Conservation (phyloP, 2,797 vertebrate genomes). For the Apogon hyalosoma region DNA sequence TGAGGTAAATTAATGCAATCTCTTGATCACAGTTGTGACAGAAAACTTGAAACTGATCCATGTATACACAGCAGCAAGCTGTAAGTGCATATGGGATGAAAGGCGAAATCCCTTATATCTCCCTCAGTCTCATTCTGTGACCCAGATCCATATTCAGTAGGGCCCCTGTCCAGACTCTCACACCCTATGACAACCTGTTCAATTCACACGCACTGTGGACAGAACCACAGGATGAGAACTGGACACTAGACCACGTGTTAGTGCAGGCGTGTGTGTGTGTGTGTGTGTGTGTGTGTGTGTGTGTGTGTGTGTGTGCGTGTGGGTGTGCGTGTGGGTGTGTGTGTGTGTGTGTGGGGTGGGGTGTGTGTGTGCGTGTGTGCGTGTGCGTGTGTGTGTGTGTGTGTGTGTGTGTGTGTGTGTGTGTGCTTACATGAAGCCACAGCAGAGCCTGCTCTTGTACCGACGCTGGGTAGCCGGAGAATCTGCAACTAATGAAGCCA, state of each 20-base stretch:
- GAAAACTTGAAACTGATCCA: constrained; percentile 70
- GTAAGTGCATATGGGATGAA: constrained; percentile 71
- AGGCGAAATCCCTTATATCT: constrained; percentile 64
- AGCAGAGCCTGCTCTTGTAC: constrained; percentile 98
- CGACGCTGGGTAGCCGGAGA: constrained; percentile 96
- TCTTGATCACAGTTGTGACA: constrained; percentile 63
- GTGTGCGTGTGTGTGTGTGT: constrained; percentile 45
- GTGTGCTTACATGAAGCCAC: constrained; percentile 94
- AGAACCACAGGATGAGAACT: constrained; percentile 61
- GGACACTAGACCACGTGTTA: constrained; percentile 25
- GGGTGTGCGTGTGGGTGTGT: too few relatives aligned
- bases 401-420: constrained; percentile 30
- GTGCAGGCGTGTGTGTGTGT: constrained; percentile 33
- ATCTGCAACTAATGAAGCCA: constrained; percentile 98
- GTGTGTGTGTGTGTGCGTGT: constrained; percentile 62
- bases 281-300: constrained; percentile 40
- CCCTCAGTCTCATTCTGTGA: constrained; percentile 68
- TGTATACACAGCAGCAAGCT: constrained; percentile 62
- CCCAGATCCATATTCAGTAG: constrained; percentile 83
- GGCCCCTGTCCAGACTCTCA: constrained; percentile 65
- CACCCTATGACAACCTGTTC: constrained; percentile 76
- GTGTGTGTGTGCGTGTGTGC: constrained; percentile 16
- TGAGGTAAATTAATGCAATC: constrained; percentile 45
- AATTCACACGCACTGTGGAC: constrained; percentile 75
- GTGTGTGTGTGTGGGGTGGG: too few relatives aligned